These are phyloP conservation scores for Leucophora obtusa DNA, from an alignment of 2,888 invertebrate genomes.

Conservation along the genomic window DNA sequence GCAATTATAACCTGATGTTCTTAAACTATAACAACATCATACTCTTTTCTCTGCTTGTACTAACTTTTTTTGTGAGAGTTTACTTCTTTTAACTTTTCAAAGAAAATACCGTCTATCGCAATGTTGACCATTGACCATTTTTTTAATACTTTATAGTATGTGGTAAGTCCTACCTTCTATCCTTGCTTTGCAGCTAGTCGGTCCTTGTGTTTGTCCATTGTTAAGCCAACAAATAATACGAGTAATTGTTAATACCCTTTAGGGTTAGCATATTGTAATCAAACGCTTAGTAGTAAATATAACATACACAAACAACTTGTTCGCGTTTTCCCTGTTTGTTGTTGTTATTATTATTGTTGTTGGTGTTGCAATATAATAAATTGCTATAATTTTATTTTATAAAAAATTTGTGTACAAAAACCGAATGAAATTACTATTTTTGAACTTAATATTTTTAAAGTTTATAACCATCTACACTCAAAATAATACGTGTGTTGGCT, in stretches of 20 bases:
- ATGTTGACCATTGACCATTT: constrained; percentile 9
- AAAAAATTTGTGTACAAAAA: constrained; percentile 2
- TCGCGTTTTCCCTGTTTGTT: constrained; percentile 22
- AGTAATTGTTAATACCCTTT: constrained; percentile 77
- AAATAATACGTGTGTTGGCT: too few relatives aligned
- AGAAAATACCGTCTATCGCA: constrained; percentile 26
- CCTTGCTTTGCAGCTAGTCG: background rate
- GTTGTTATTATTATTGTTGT: constrained; percentile 33
- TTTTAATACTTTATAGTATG: constrained; percentile 15
- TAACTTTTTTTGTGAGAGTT: background rate
- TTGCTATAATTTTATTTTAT: constrained; percentile 76
- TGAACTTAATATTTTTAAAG: constrained; percentile 48
- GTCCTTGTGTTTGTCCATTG: constrained; percentile 27
- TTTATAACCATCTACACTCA: constrained; percentile 37
- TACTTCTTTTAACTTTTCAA: background rate
- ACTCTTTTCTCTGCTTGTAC: too few relatives aligned
- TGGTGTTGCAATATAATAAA: constrained; percentile 71
- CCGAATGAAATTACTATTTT: constrained; percentile 42
- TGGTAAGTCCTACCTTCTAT: constrained; percentile 50
- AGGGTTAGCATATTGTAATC: constrained; percentile 70
- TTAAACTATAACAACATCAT: too few relatives aligned
- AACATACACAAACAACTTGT: constrained; percentile 12
- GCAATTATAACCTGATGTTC: too few relatives aligned
- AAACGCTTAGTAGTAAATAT: constrained; percentile 56
- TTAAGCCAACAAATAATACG: constrained; percentile 69